Conservation (phyloP, 2,888 invertebrate species). For the Monochamus alternatus region DNA sequence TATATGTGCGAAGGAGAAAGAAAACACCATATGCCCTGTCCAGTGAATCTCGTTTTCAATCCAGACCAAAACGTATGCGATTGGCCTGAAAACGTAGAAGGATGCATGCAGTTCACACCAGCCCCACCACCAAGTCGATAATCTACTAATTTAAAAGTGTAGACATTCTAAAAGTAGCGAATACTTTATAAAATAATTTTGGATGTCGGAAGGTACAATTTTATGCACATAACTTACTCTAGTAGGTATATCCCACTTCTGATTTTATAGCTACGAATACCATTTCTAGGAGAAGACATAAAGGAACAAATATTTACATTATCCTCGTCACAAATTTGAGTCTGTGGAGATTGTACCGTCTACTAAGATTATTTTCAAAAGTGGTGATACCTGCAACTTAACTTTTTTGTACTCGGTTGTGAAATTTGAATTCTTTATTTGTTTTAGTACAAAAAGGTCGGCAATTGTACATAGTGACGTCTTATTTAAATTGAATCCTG, state of each 20-base stretch:
- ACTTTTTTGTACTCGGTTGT: slow-evolving; percentile 30
- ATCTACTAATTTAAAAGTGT: slow-evolving; percentile 20
- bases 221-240: neutral
- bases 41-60: slow-evolving; percentile 93
- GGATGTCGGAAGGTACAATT: slow-evolving; percentile 16
- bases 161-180: slow-evolving; percentile 4
- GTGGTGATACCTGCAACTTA: slow-evolving; percentile 12
- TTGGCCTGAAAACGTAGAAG: slow-evolving; percentile 96
- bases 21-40: slow-evolving; percentile 97
- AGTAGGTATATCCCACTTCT: neutral
- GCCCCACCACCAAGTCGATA: slow-evolving; percentile 73
- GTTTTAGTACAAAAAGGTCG: slow-evolving; percentile 23
- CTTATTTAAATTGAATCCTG: slow-evolving; percentile 3
- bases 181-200: neutral
- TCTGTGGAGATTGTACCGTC: neutral
- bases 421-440: slow-evolving; percentile 19
- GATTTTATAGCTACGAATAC: neutral
- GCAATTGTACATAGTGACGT: slow-evolving; percentile 29
- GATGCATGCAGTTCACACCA: slow-evolving; percentile 82
- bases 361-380: slow-evolving; percentile 14
- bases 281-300: neutral
- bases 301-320: no score
- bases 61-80: slow-evolving; percentile 95
- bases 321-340: neutral
- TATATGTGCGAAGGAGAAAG: slow-evolving; percentile 97